Conservation (phyloP, 2,113 vertebrate species). For the Nothocercus julius region DNA sequence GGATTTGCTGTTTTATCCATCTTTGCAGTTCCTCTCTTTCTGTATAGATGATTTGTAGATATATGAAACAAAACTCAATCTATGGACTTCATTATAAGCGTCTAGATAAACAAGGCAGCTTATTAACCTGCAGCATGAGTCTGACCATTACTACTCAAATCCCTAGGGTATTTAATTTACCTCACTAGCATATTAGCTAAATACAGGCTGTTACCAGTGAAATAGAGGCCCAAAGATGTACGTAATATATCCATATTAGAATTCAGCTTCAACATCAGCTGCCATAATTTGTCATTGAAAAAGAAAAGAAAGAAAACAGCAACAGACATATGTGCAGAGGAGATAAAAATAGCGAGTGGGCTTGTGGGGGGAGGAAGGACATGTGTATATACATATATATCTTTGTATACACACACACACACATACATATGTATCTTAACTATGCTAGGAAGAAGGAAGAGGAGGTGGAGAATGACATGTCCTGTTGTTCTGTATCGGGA, state of each 20-base stretch:
- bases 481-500: background rate
- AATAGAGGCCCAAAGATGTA: background rate
- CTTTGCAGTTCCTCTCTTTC: background rate
- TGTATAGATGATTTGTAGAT: accelerated
- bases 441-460: background rate
- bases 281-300: background rate
- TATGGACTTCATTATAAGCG: background rate
- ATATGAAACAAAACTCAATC: accelerated
- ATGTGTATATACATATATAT: too few relatives aligned
- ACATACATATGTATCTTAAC: background rate
- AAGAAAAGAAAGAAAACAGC: background rate
- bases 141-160: accelerated
- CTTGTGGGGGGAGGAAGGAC: background rate
- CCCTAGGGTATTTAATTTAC: background rate
- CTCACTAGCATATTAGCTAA: background rate
- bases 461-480: background rate
- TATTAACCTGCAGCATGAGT: accelerated
- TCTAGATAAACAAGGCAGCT: background rate
- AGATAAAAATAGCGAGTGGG: background rate
- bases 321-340: background rate
- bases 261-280: background rate
- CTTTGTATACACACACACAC: accelerated
- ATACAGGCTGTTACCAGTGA: background rate
- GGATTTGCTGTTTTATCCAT: background rate
- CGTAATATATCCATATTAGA: background rate